Percentiles rank a stretch among this genome's conserved stretches.
phyloP scores from a whole-genome alignment of 2,113 vertebrate genomes.

The Rhynchomys soricoides region DNA sequence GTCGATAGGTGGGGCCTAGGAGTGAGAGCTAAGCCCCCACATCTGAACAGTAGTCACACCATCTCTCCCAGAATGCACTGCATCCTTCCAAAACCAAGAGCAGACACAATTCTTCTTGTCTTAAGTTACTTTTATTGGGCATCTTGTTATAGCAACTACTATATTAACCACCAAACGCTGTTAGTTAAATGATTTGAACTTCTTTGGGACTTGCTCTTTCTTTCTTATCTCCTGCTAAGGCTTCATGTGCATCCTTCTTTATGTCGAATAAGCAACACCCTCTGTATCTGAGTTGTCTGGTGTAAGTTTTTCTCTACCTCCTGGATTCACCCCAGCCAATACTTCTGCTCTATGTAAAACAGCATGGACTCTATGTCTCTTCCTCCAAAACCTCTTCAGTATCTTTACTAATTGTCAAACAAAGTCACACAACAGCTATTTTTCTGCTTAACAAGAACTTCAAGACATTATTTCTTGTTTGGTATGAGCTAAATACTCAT shows the following conservation, averaged over 20 bases:
- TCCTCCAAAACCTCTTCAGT: background rate
- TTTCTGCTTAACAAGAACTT: background rate
- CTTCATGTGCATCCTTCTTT: background rate
- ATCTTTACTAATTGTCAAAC: background rate
- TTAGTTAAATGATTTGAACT: background rate
- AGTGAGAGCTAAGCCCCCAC: background rate
- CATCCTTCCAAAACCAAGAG: background rate
- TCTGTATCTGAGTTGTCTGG: background rate
- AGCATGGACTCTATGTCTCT: background rate
- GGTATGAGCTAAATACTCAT: background rate
- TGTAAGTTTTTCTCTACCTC: background rate
- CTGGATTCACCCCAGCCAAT: no score
- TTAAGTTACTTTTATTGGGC: background rate
- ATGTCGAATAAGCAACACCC: rapidly evolving
- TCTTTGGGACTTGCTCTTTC: background rate
- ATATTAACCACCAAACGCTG: background rate
- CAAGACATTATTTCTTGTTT: background rate
- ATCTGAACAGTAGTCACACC: background rate
- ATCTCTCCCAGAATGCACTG: background rate
- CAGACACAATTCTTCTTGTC: background rate
- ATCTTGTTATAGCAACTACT: background rate
- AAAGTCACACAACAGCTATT: background rate
- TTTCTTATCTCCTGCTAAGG: background rate
- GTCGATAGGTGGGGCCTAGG: background rate
- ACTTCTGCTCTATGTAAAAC: background rate